Conservation (phyloP, 1,140 invertebrate species). For the Zaprionus taronus region DNA sequence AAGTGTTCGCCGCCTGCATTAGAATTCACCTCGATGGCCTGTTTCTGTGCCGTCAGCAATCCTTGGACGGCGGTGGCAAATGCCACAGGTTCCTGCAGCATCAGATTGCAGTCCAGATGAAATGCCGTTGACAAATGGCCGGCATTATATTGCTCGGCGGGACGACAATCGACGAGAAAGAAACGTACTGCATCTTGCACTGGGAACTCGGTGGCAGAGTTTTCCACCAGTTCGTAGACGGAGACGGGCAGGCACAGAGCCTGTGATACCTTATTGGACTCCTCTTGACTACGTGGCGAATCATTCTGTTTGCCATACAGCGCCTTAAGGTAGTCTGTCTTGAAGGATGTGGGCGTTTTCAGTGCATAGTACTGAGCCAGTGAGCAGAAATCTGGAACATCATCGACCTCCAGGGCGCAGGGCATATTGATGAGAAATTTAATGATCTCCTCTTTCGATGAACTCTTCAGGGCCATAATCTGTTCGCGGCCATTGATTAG, state of each 20-base stretch:
- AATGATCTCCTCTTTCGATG: constrained; percentile 89
- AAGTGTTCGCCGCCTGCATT: constrained; percentile 97
- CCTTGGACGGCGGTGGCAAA: constrained; percentile 98
- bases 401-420: constrained; percentile 93
- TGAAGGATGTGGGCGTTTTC: constrained; percentile 96
- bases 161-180: constrained; percentile 98
- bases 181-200: constrained; percentile 90
- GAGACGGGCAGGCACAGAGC: constrained; percentile 97
- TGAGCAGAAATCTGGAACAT: constrained; percentile 98
- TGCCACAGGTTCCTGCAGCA: constrained; percentile 97
- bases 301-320: constrained; percentile 85
- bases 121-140: constrained; percentile 98
- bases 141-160: constrained; percentile 98
- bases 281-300: constrained; percentile 63
- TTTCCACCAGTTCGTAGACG: constrained; percentile 93
- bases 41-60: constrained; percentile 94
- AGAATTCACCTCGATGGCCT: constrained; percentile 94
- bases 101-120: constrained; percentile 98
- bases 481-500: constrained; percentile 98
- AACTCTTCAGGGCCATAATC: constrained; percentile 91
- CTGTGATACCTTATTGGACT: constrained; percentile 75
- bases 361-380: constrained; percentile 96
- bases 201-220: constrained; percentile 88
- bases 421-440: constrained; percentile 92
- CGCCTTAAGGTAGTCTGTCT: constrained; percentile 88